Evolutionary conservation across 2,113 vertebrate species (phyloP).

Genomic region (Amphiprion percula): DNA sequence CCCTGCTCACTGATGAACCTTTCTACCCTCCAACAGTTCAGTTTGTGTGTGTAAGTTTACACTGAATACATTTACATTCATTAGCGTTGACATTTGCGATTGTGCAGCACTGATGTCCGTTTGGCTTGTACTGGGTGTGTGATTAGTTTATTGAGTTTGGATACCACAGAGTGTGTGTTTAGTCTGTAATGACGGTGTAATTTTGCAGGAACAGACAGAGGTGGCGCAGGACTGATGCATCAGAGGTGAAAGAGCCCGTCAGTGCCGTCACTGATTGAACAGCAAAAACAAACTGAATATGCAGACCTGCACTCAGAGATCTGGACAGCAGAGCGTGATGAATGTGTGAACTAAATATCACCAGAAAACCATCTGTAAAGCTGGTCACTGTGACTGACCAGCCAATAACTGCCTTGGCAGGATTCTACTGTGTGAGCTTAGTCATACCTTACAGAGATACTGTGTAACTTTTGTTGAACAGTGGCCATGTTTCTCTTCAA

Average conservation of each 20-base stretch:
- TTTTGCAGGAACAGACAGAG: slow-evolving; percentile 44
- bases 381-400: slow-evolving; percentile 25
- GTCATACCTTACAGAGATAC: background rate
- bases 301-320: slow-evolving; percentile 39
- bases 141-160: slow-evolving; percentile 74
- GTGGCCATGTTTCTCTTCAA: background rate
- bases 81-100: slow-evolving; percentile 70
- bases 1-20: slow-evolving; percentile 14
- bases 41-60: slow-evolving; percentile 50
- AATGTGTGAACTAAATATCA: slow-evolving; percentile 60
- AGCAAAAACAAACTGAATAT: slow-evolving; percentile 54
- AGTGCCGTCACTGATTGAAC: slow-evolving; percentile 41
- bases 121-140: slow-evolving; percentile 50
- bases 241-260: slow-evolving; percentile 45
- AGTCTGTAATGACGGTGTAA: slow-evolving; percentile 53
- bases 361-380: slow-evolving; percentile 55
- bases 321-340: slow-evolving; percentile 48
- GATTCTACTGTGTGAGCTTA: slow-evolving; percentile 11
- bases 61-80: slow-evolving; percentile 68
- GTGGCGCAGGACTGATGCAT: slow-evolving; percentile 43
- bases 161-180: slow-evolving; percentile 46
- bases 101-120: slow-evolving; percentile 45
- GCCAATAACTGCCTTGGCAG: slow-evolving; percentile 13
- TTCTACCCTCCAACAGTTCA: slow-evolving; percentile 35
- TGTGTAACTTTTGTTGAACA: background rate